Conservation (phyloP, 2,113 vertebrate genomes). For the Leptobrachium ailaonicum region DNA sequence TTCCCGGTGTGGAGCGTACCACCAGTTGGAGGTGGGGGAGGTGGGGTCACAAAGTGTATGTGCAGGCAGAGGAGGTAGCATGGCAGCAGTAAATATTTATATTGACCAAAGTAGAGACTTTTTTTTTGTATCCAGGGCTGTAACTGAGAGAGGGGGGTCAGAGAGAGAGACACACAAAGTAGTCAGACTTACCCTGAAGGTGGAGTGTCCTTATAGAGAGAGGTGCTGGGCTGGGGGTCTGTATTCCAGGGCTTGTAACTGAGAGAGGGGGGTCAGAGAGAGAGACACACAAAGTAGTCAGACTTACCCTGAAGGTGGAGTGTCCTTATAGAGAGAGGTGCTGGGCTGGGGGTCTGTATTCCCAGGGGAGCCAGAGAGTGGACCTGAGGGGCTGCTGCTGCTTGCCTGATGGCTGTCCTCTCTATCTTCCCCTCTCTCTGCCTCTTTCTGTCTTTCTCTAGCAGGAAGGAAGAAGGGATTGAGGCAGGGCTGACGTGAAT, state of each 20-base stretch:
- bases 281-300: not conserved
- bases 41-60: conserved; percentile 19
- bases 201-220: not conserved
- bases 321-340: conserved; percentile 13
- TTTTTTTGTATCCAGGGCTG: no score
- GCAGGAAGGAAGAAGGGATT: conserved; percentile 74
- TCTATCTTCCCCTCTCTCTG: conserved; percentile 29
- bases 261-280: not conserved
- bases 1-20: not conserved
- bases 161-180: not conserved
- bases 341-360: conserved; percentile 39
- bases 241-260: no score
- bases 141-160: not conserved
- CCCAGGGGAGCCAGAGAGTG: not conserved
- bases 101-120: not conserved
- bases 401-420: conserved; percentile 40
- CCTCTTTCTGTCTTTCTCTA: conserved; percentile 54
- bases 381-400: not conserved
- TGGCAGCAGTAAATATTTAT: not conserved
- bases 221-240: conserved; percentile 50
- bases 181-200: conserved; percentile 11
- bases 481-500: conserved; percentile 78
- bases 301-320: conserved; percentile 12
- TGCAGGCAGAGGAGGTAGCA: not conserved
- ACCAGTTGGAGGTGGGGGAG: conserved; percentile 29